Evolutionary conservation across 1,140 invertebrate species (phyloP), one percentile per base, ranked within the genome.

Genomic region (Lasioglossum baleicum): DNA sequence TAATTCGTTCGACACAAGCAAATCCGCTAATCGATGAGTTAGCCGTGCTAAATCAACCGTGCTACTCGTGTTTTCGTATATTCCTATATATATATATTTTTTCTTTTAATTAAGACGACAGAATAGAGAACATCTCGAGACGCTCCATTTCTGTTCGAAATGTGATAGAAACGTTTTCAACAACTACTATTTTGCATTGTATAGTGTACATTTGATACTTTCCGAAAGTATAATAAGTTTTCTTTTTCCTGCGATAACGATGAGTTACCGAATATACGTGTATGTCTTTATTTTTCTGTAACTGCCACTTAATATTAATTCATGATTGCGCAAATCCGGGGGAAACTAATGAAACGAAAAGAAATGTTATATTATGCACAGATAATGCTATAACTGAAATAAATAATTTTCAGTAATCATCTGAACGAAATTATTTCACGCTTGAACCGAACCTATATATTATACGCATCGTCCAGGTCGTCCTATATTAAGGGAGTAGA

Each of bases 281-380:
- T 22, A 58, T 58, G n/a, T 53, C 56, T 72, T 78, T 79, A 80
- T 80, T 80, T 80, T 68, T 80, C 8, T 75, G 56, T 53, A 75
- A 75, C 78, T 80, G 64, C 53, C 78, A 80, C 53, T 51, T 61
- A 67, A 75, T 51, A 61, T 60, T 75, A 75, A 63, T 2, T 68
- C 53, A 15, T 73, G 35, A 58, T 51, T 66, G 53, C 20, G 61
- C 51, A 66, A 73, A 73, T 58, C 44, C 3, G 35, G 73, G 64
- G 35, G 53, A 31, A 79, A 73, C 13, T 71, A 40, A 35, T 53
- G 20, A 73, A 65, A 53, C 48, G 48, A 51, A 71, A 51, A 64
- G 64, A 58, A 79, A 65, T 72, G 60, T 72, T 78, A 73, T 73
- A 78, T 44, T 78, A 79, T 79, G 76, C 76, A 79, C 76, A 60